Evolutionary conservation across 2,888 invertebrate species (phyloP), one percentile per base, ranked within the genome.

Genomic region (Chouioia cunea): DNA sequence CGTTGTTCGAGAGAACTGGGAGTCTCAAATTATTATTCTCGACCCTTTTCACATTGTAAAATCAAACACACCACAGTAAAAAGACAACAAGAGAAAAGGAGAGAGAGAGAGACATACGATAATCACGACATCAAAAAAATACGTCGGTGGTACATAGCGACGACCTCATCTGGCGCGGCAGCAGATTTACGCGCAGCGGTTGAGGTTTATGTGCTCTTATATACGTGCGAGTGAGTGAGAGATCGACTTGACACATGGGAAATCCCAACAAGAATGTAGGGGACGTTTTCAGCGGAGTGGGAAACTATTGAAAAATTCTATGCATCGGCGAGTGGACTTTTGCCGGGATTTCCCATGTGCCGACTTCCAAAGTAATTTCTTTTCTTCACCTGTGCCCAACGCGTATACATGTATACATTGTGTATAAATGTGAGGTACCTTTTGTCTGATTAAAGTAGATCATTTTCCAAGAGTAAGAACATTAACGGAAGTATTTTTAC

Each of bases 231-330:
- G 62, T 18, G 18, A 48, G 22, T 20, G 48, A 56, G 23, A 53
- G 27, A 58, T n/a, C n/a, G 12, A 14, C 15, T 16, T 27, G 57
- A 46, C 73, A 73, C 75, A 65, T 73, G 75, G 74, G 75, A 75
- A 75, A 75, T 75, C 65, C 63, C 36, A 16, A 22, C 43, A 50
- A 58, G 59, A 72, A 72, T 68, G 64, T 65, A 53, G 59, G 36
- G 60, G 48, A 54, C 48, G 53, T 65, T 70, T 64, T 54, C 66
- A 36, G 63, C 47, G 23, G 36, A 20, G 63, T 27, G 23, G 36
- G 44, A 14, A n/a, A 50, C 58, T 67, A 75, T 74, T 75, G 74
- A 73, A 74, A 75, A 71, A 73, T 75, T 75, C 74, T 71, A 73
- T 74, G 75, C 74, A 74, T 73, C 72, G 64, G 56, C 70, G 70